Percentiles rank a stretch among this genome's conserved stretches.
Conservation (phyloP, 1,140 invertebrate genomes). For the Hestina assimilis region DNA sequence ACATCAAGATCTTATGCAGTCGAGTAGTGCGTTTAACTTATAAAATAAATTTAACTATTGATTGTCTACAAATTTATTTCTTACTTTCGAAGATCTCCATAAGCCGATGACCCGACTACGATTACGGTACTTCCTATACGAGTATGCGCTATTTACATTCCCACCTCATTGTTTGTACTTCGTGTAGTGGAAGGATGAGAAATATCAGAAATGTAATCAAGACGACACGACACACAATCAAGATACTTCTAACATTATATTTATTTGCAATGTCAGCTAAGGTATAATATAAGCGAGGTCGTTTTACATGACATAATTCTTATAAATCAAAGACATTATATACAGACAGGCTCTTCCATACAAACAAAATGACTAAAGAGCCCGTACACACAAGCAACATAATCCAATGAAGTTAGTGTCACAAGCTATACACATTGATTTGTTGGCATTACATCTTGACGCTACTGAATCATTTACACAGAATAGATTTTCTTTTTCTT, state of each 20-base stretch:
- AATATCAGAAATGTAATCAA: constrained; percentile 48
- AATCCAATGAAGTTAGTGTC: too few species aligned
- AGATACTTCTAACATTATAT: constrained; percentile 1
- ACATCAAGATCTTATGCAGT: constrained; percentile 12
- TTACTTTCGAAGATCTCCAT: constrained; percentile 42
- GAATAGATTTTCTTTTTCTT: too few species aligned
- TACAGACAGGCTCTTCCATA: too few species aligned
- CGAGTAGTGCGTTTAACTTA: not conserved
- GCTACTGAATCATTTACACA: too few species aligned
- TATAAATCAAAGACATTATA: not conserved
- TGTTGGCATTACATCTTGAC: too few species aligned
- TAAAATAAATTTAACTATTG: not conserved
- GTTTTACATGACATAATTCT: not conserved
- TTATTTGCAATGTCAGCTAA: not conserved
- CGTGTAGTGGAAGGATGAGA: constrained; percentile 46
- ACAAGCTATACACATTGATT: too few species aligned
- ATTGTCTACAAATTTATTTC: constrained; percentile 8
- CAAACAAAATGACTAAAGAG: too few species aligned
- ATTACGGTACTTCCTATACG: constrained; percentile 60
- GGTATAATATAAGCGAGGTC: too few species aligned
- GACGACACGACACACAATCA: constrained; percentile 29
- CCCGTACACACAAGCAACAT: too few species aligned
- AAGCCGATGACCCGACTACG: constrained; percentile 60
- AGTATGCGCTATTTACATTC: constrained; percentile 50
- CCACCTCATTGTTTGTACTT: constrained; percentile 51